Conservation (phyloP, 2,113 vertebrate species). For the Meriones unguiculatus region DNA sequence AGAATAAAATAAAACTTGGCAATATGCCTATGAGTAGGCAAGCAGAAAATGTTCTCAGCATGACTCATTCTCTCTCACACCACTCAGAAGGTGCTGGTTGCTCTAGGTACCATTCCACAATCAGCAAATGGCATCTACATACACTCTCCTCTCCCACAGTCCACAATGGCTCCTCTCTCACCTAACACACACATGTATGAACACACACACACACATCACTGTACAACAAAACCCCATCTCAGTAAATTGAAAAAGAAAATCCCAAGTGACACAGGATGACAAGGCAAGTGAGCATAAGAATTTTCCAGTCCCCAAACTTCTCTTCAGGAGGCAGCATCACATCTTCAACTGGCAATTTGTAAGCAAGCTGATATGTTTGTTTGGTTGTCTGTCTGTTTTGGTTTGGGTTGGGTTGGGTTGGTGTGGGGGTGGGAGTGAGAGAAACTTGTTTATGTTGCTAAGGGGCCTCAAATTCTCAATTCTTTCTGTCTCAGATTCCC, state of each 20-base stretch:
- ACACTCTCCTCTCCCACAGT: neutral
- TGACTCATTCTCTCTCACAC: conserved; percentile 64
- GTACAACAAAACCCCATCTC: neutral
- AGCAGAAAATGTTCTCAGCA: conserved; percentile 57
- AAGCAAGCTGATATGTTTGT: neutral
- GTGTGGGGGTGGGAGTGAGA: no score
- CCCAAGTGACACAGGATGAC: neutral
- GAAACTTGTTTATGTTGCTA: neutral
- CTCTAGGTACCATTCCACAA: neutral
- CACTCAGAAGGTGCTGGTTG: neutral
- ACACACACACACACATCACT: neutral
- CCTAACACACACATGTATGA: neutral
- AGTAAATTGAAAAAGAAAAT: neutral
- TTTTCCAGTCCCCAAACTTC: neutral
- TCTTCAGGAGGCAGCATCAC: neutral
- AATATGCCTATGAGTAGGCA: conserved; percentile 41
- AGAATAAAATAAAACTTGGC: conserved; percentile 67
- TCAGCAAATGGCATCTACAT: conserved; percentile 43
- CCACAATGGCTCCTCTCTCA: neutral
- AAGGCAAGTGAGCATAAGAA: neutral
- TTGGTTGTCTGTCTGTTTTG: neutral
- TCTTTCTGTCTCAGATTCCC: neutral
- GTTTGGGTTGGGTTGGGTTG: neutral
- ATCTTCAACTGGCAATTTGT: neutral
- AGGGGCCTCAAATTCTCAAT: neutral